Base-by-base conservation (phyloP, 2,888 invertebrate species). In the Vesta saturnalis region DNA sequence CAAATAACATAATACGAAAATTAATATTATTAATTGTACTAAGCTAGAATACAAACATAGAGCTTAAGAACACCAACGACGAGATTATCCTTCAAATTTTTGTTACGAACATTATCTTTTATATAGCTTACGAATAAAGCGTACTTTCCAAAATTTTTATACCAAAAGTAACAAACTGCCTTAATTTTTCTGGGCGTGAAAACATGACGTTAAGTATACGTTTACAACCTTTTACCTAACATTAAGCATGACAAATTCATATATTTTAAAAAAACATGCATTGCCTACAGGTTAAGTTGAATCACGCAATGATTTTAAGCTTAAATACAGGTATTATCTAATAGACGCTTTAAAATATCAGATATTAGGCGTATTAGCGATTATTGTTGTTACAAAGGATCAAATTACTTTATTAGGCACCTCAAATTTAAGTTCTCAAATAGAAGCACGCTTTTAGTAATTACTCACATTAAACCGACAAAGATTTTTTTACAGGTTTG, bases 381-480 rank as follows among this genome's bases (percentile, higher is more conserved):
- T 73, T 66, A 73, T 73, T 73, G 65, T 72, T 70, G 72, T 72
- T 70, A 73, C 71, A 60, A 70, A 71, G 69, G 62, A 74, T 73
- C 72, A 74, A 73, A 73, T 73, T 74, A 72, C 72, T 73, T 70
- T 71, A 74, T 74, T 74, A 73, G 71, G 60, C 65, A 63, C 65
- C 60, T 64, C 60, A 60, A 64, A 68, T 64, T 68, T 56, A 19
- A 57, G 64, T 35, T 23, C 43, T 30, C n/a, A 67, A 56, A 60
- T 64, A 47, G 68, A 60, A 68, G 68, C 68, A 64, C 60, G 60
- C 57, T 60, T 68, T 68, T 54, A 60, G 60, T 54, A 68, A 64
- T 68, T 68, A 68, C 62, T 67, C 59, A 63, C 57, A 60, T 47
- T 39, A 68, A 67, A 68, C 68, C 68, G 68, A 68, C 68, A 68